Conservation (phyloP, 64 coral and sea anemone genomes). For the Cladopsammia gracilis region DNA sequence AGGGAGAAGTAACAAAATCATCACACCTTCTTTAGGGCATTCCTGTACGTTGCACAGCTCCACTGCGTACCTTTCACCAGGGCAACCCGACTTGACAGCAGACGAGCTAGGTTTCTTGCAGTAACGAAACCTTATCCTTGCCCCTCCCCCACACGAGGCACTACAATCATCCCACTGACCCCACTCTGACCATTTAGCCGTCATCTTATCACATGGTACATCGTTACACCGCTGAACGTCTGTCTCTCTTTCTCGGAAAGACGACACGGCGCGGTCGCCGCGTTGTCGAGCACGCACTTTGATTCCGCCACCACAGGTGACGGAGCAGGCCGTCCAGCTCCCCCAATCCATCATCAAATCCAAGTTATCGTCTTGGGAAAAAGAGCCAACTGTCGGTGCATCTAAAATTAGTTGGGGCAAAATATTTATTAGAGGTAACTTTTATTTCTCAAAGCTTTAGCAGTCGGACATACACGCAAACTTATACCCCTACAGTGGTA, state of each 20-base stretch:
- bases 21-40: slow-evolving; percentile 63
- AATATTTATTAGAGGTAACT: background rate
- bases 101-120: slow-evolving; percentile 26
- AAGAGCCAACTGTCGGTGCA: background rate
- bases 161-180: slow-evolving; percentile 57
- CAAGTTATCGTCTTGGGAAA: background rate
- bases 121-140: slow-evolving; percentile 74
- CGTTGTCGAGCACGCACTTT: slow-evolving; percentile 68
- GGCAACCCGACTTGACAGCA: slow-evolving; percentile 6
- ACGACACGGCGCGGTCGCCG: slow-evolving; percentile 4
- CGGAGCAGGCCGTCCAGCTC: slow-evolving; percentile 71
- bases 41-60: slow-evolving; percentile 33
- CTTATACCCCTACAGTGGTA: too few species aligned
- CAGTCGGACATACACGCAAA: too few species aligned
- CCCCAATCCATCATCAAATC: slow-evolving; percentile 47
- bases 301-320: slow-evolving; percentile 74
- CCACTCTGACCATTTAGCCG: slow-evolving; percentile 67
- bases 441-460: too few species aligned
- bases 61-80: slow-evolving; percentile 55
- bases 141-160: slow-evolving; percentile 68
- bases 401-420: background rate
- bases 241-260: slow-evolving; percentile 48
- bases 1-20: background rate
- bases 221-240: slow-evolving; percentile 57
- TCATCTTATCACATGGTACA: slow-evolving; percentile 71